These are phyloP conservation scores for Ctenochaetus hawaiiensis DNA, from an alignment of 2,797 vertebrate species.

Conservation along the genomic window DNA sequence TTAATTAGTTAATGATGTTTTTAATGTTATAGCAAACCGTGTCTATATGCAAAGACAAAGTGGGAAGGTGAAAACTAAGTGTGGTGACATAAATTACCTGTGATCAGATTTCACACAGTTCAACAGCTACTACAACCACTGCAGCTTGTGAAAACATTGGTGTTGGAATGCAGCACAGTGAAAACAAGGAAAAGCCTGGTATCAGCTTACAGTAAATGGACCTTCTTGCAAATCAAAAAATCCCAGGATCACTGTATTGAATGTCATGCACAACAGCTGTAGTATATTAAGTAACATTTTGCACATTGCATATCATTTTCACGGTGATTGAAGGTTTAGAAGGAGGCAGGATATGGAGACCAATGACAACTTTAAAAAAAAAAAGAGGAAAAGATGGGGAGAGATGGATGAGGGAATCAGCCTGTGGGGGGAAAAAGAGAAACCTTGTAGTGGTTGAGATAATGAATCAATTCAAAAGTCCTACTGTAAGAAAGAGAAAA, in stretches of 20 bases:
- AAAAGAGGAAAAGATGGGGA: conserved; percentile 5
- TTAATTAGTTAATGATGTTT: neutral
- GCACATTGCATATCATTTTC: conserved; percentile 38
- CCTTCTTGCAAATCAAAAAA: conserved; percentile 25
- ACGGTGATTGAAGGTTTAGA: conserved; percentile 31
- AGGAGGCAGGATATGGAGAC: conserved; percentile 32
- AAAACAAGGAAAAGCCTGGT: conserved; percentile 14
- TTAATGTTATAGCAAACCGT: no score
- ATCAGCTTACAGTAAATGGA: conserved; percentile 12
- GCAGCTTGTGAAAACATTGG: neutral
- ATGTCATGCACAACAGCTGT: conserved; percentile 42
- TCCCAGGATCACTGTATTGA: conserved; percentile 4
- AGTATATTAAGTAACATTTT: conserved; percentile 29
- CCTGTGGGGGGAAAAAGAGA: conserved; percentile 49
- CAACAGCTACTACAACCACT: conserved; percentile 9
- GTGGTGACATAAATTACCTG: conserved; percentile 16
- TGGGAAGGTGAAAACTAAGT: neutral
- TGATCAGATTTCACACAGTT: conserved; percentile 5
- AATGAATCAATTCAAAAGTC: conserved; percentile 71
- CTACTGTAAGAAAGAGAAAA: conserved; percentile 37
- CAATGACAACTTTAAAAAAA: conserved; percentile 14
- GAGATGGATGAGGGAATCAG: conserved; percentile 40
- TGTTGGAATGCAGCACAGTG: neutral
- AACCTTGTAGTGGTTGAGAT: conserved; percentile 62
- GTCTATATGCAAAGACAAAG: neutral